Base-by-base conservation (phyloP, 2,888 invertebrate genomes). In the Caradrina kadenii region DNA sequence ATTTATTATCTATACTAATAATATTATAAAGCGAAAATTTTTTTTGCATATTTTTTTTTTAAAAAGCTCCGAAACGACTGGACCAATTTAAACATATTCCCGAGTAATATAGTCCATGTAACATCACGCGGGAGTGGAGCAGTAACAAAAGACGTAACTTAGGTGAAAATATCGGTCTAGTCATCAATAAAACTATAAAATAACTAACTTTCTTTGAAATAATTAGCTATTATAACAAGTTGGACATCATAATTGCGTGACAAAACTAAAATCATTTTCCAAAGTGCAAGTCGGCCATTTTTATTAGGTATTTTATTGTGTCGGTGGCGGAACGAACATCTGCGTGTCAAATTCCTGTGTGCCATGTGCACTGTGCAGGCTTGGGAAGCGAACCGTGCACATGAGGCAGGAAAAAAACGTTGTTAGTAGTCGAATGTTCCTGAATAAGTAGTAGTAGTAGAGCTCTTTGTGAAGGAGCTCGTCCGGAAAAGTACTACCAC, bases 301-400 rank as follows among this genome's bases (percentile, higher is more conserved):
- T 93, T 91, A 92, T 93, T 93, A 92, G 91, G 92, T 91, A 93
- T 94, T 93, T 93, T 92, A 93, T 92, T 89, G 87, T 91, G 90
- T 90, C 89, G 81, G 86, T 88, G 89, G 88, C 91, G 91, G 92
- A 92, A 93, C 91, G 92, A 91, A 93, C 95, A 95, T 95, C 95
- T 96, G 95, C 95, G 94, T 94, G 94, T 95, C 94, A 92, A 95
- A 96, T 96, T 95, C 95, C 95, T 93, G 82, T 83, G 87, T 88
- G 94, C 94, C 95, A 95, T 96, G 95, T 96, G 95, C 94, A 91
- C 90, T 95, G 94, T 95, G 95, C 93, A 91, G 90, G 90, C 90
- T 92, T 94, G 95, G 93, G 94, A 94, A 95, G 82, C 94, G 91
- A 91, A 92, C 91, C 94, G 91, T 93, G 91, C 90, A 90, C 89